Percentiles rank a stretch among this genome's conserved stretches.
Evolutionary conservation across 2,888 invertebrate species (phyloP).

Genomic region (Oscheius sp.): DNA sequence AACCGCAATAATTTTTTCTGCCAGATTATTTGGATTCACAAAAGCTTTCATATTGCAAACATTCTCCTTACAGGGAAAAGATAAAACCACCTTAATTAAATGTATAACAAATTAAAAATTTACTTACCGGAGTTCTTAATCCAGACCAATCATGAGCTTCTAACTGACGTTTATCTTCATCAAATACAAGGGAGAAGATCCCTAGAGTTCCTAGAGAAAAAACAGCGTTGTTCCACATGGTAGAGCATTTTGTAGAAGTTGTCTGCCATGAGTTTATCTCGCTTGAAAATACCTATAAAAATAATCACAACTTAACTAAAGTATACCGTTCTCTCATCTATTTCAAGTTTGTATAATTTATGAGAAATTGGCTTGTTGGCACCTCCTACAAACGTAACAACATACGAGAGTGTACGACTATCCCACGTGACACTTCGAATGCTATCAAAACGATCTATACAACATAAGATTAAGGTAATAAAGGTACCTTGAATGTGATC

Average conservation of each 20-base stretch:
- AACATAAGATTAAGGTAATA: too few relatives aligned
- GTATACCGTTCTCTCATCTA: conserved; percentile 1
- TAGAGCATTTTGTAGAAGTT: not conserved
- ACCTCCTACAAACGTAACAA: conserved; percentile 1
- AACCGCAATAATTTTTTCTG: conserved; percentile 8
- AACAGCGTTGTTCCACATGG: conserved; percentile 22
- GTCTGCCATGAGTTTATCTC: conserved; percentile 17
- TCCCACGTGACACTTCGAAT: conserved; percentile 27
- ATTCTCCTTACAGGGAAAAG: not conserved
- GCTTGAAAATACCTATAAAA: not conserved
- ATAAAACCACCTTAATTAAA: not conserved
- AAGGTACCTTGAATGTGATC: too few relatives aligned
- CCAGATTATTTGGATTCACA: not conserved
- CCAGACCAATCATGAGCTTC: conserved; percentile 26
- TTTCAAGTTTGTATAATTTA: conserved; percentile 19
- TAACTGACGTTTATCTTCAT: conserved; percentile 18
- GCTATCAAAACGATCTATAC: conserved; percentile 11
- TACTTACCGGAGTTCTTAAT: conserved; percentile 18
- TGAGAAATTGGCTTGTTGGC: conserved; percentile 9
- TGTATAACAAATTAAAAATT: not conserved
- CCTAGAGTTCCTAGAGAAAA: conserved; percentile 10
- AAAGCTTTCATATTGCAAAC: conserved; percentile 17
- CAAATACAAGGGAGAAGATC: conserved; percentile 18
- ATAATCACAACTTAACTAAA: not conserved
- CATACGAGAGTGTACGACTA: not conserved